Evolutionary conservation across 2,113 vertebrate genomes (phyloP).

Genomic region (Garra rufa): DNA sequence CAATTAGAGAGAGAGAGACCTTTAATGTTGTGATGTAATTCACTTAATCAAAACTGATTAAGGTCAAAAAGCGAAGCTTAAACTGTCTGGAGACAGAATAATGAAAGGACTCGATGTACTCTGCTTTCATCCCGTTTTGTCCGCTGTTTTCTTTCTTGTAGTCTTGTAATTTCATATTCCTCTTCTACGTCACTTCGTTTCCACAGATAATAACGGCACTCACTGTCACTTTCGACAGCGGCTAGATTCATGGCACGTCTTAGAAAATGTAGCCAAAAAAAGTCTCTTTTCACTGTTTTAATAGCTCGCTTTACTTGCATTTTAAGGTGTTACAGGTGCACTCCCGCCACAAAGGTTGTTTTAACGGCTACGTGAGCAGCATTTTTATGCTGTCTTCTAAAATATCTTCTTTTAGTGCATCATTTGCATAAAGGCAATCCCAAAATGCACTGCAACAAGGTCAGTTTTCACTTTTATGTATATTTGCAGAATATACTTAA

Average conservation of each 20-base stretch:
- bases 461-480: too few species aligned
- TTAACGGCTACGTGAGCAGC: constrained; percentile 3
- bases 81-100: constrained; percentile 25
- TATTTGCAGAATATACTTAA: too few species aligned
- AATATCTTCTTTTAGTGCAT: neutral
- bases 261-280: neutral
- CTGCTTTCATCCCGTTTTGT: constrained; percentile 42
- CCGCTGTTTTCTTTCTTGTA: neutral
- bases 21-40: constrained; percentile 54
- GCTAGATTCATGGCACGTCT: neutral
- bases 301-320: neutral
- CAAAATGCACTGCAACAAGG: neutral
- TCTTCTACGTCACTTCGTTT: neutral
- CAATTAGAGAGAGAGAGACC: constrained; percentile 31
- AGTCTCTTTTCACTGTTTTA: neutral
- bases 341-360: neutral
- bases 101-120: constrained; percentile 21
- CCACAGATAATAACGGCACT: neutral
- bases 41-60: constrained; percentile 52
- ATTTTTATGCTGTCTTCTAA: neutral
- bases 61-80: constrained; percentile 46
- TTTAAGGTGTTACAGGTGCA: neutral
- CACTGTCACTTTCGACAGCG: neutral
- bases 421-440: neutral
- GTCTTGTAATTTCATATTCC: constrained; percentile 26